Evolutionary conservation across 2,113 vertebrate genomes (phyloP), one percentile per base, ranked within the genome.

Genomic region (Actenoides hombroni): DNA sequence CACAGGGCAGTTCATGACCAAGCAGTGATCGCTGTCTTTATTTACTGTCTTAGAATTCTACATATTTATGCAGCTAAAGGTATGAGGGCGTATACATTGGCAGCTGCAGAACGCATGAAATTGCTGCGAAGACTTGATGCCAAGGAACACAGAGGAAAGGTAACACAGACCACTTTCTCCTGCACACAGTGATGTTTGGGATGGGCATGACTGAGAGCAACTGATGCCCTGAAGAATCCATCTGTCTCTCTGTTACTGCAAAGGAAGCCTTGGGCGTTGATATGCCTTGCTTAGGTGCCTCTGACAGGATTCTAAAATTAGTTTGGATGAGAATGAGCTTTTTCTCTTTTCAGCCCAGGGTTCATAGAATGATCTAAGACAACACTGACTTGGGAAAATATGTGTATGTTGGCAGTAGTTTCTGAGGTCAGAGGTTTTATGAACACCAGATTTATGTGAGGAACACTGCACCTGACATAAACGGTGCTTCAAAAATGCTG

Each of bases 71-170:
- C 89, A 95, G 95, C 97, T 49, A 97, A 97, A 96, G 97, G 94
- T 78, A 95, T 97, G 96, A 60, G 96, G 67, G 92, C 92, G 11
- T 75, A 88, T 25, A 69, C 95, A 14, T 35, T 93, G 69, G 97
- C 92, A 51, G 95, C 93, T 3, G 95, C 95, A 15, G 96, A 97
- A 85, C 90, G 93, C 64, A 83, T 96, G 95, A 95, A 57, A 16
- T 19, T 91, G 33, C 91, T 97, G 83, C 39, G 86, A 73, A 89
- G 96, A 75, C 96, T 94, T 4, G 94, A 97, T 79, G 95, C 94
- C 94, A 96, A 89, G 94, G 94, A 96, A 6, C 96, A 97, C 92
- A 95, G 95, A 92, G 97, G 97, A 92, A 97, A 97, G 97, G 97
- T 97, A 97, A 91, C 29, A 14, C 1, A 4, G 49, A 17, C 12